A percentile compares a stretch with the other conserved stretches of the same genome.
Conservation (phyloP, 2,888 invertebrate species). For the Campaea margaritaria region DNA sequence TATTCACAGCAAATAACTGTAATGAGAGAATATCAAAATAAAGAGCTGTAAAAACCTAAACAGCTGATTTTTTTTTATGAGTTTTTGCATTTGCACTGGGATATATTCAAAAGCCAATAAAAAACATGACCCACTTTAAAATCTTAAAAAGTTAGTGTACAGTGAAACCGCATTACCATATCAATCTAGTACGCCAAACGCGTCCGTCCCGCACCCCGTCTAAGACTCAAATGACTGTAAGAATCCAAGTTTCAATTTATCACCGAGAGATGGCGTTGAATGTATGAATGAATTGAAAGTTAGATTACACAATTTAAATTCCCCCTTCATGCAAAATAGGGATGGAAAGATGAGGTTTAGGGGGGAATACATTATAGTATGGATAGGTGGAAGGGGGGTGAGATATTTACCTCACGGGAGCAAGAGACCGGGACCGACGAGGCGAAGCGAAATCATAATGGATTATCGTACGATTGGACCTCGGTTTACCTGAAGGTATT, state of each 20-base stretch:
- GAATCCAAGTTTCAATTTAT: slow-evolving; percentile 83
- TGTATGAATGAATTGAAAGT: slow-evolving; percentile 86
- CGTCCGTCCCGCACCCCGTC: slow-evolving; percentile 47
- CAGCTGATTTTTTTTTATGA: too few relatives aligned
- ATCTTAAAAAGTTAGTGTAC: slow-evolving; percentile 46
- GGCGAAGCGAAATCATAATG: slow-evolving; percentile 82
- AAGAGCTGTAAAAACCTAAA: too few relatives aligned
- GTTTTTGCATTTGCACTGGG: too few relatives aligned
- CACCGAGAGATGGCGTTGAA: slow-evolving; percentile 83
- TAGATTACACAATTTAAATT: slow-evolving; percentile 86
- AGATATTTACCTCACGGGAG: slow-evolving; percentile 83
- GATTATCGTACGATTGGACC: slow-evolving; percentile 82
- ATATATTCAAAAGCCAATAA: background rate
- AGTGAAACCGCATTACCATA: slow-evolving; percentile 57
- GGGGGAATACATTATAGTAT: slow-evolving; percentile 80
- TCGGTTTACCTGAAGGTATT: slow-evolving; percentile 74
- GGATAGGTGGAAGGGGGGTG: slow-evolving; percentile 63
- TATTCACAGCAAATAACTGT: too few relatives aligned
- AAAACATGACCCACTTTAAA: slow-evolving; percentile 27
- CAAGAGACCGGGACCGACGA: slow-evolving; percentile 79
- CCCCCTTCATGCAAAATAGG: slow-evolving; percentile 85
- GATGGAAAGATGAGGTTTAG: slow-evolving; percentile 79
- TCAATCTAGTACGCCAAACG: slow-evolving; percentile 51
- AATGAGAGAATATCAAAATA: too few relatives aligned
- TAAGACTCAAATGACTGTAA: slow-evolving; percentile 74